Conservation (phyloP, 2,888 invertebrate species). For the Xylocampa areola region DNA sequence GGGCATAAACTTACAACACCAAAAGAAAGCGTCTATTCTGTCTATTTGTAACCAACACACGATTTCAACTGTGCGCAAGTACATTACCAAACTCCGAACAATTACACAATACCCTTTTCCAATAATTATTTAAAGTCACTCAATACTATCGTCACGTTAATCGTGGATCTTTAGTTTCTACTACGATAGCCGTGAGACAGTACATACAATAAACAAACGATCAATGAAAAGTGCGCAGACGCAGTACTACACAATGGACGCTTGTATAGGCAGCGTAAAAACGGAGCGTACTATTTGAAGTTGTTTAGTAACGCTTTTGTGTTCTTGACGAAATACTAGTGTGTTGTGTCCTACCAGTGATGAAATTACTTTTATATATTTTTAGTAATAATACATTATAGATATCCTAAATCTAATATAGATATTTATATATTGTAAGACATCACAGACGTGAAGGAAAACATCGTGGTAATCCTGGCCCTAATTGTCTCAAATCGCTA, state of each 20-base stretch:
- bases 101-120: not conserved
- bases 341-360: slow-evolving; percentile 25
- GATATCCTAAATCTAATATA: no score
- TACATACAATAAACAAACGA: slow-evolving; percentile 47
- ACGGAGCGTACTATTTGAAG: slow-evolving; percentile 30
- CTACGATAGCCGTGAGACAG: slow-evolving; percentile 41
- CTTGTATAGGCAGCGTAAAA: slow-evolving; percentile 32
- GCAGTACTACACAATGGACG: slow-evolving; percentile 33
- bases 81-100: not conserved
- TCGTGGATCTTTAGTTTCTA: slow-evolving; percentile 38
- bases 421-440: no score
- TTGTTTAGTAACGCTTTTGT: slow-evolving; percentile 43
- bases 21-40: no score
- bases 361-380: not conserved
- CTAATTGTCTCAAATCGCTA: no score
- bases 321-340: slow-evolving; percentile 30
- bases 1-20: no score
- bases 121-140: slow-evolving; percentile 6
- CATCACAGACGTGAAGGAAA: no score
- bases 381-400: no score
- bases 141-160: slow-evolving; percentile 2
- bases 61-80: not conserved
- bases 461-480: no score
- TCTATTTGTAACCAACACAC: not conserved
- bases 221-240: slow-evolving; percentile 54